Evolutionary conservation across 2,113 vertebrate genomes (phyloP).

Genomic region (Sterrhoptilus dennistouni): DNA sequence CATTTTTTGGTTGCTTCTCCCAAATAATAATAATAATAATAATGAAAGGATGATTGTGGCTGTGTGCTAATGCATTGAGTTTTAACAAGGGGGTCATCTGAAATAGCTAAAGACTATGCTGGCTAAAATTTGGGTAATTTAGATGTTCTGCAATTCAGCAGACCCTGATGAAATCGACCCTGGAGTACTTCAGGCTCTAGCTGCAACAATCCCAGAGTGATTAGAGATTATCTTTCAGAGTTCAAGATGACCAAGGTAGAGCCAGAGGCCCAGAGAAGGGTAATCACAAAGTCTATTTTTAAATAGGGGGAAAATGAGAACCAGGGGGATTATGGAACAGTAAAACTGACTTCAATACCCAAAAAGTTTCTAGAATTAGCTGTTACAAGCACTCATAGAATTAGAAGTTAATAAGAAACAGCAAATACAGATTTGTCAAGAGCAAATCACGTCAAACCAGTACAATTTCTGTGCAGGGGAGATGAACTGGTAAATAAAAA

Average conservation of each 20-base stretch:
- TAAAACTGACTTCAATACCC: conserved; percentile 58
- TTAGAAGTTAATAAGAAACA: conserved; percentile 61
- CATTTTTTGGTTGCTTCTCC: conserved; percentile 51
- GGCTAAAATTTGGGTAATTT: conserved; percentile 31
- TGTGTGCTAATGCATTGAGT: not conserved
- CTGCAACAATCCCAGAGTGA: conserved; percentile 31
- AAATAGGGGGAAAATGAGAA: conserved; percentile 52
- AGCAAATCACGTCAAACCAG: conserved; percentile 11
- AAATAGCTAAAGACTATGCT: conserved; percentile 11
- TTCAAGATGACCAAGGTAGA: conserved; percentile 56
- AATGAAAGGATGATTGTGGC: not conserved
- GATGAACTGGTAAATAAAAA: not conserved
- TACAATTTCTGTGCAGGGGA: not conserved
- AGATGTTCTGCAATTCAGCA: conserved; percentile 46
- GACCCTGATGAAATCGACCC: conserved; percentile 46
- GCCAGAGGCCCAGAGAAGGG: conserved; percentile 53
- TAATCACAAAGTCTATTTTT: conserved; percentile 47
- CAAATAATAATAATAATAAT: not conserved
- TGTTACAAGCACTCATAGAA: conserved; percentile 59
- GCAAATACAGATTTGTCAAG: conserved; percentile 47
- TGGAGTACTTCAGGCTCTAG: conserved; percentile 12
- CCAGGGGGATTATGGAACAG: conserved; percentile 53
- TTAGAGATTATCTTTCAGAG: conserved; percentile 53
- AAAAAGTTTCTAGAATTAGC: conserved; percentile 53
- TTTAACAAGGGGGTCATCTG: conserved; percentile 50